phyloP scores from a whole-genome alignment of 2,888 invertebrate species.

The Heteromurus nitidus region DNA sequence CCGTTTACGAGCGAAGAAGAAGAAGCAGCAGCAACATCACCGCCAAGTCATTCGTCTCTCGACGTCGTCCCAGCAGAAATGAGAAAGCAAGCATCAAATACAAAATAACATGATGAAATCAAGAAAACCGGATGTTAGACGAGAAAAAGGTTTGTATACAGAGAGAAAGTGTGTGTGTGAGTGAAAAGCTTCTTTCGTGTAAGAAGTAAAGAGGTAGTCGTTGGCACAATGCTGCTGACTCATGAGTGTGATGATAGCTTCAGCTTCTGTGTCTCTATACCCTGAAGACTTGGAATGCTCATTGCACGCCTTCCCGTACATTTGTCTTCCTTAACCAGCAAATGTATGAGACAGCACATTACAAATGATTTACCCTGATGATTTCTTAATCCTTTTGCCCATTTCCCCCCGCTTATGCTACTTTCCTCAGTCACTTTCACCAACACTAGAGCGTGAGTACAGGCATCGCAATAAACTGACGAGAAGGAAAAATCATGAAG shows the following conservation, averaged over 20 bases:
- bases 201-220: background rate
- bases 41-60: background rate
- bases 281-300: constrained; percentile 42
- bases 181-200: background rate
- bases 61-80: constrained; percentile 34
- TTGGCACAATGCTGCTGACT: constrained; percentile 41
- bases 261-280: constrained; percentile 13
- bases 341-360: constrained; percentile 66
- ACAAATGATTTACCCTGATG: constrained; percentile 66
- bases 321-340: constrained; percentile 64
- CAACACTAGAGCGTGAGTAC: background rate
- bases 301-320: constrained; percentile 37
- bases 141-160: background rate
- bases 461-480: background rate
- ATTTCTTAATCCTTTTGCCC: constrained; percentile 65
- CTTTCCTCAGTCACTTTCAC: constrained; percentile 7
- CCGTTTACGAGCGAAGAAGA: too few relatives aligned
- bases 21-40: background rate
- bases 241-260: constrained; percentile 18
- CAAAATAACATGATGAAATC: constrained; percentile 26
- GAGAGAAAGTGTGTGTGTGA: background rate
- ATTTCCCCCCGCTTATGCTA: constrained; percentile 33
- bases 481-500: background rate
- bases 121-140: constrained; percentile 13
- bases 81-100: constrained; percentile 19